Evolutionary conservation across 2,797 vertebrate species (phyloP).

Genomic region (Xenopus petersii): DNA sequence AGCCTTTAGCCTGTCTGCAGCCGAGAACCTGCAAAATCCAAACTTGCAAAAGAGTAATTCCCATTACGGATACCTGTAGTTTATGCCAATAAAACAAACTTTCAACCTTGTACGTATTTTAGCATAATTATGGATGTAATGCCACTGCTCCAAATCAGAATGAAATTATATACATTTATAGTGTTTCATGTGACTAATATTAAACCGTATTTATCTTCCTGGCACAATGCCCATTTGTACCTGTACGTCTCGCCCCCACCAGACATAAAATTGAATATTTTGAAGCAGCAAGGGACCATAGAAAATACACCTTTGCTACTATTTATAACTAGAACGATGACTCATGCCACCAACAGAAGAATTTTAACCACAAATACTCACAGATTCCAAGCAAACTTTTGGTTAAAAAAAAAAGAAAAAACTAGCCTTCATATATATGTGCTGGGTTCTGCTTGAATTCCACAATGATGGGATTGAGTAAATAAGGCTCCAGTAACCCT

Average conservation of each 20-base stretch:
- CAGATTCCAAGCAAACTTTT: conserved; percentile 24
- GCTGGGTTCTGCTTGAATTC: conserved; percentile 32
- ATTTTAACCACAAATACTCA: conserved; percentile 34
- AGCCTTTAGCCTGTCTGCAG: no score
- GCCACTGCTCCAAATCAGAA: no score
- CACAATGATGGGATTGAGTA: conserved; percentile 48
- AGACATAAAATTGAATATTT: conserved; percentile 10
- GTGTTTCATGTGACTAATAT: no score
- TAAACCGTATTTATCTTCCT: background rate
- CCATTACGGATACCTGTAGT: no score
- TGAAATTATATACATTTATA: no score
- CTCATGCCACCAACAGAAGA: conserved; percentile 42
- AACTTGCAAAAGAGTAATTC: no score
- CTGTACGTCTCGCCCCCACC: background rate
- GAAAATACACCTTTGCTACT: conserved; percentile 33
- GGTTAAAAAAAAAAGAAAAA: conserved; percentile 25
- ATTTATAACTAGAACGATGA: conserved; percentile 40
- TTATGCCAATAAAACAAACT: no score
- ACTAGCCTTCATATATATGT: conserved; percentile 10
- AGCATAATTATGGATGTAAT: no score
- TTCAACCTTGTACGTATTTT: no score
- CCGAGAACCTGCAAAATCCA: no score
- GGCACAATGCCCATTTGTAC: conserved; percentile 7
- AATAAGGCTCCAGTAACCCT: conserved; percentile 36
- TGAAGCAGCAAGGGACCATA: background rate